Base-by-base conservation (phyloP, 2,797 vertebrate species). In the Yasuhikotakia modesta region DNA sequence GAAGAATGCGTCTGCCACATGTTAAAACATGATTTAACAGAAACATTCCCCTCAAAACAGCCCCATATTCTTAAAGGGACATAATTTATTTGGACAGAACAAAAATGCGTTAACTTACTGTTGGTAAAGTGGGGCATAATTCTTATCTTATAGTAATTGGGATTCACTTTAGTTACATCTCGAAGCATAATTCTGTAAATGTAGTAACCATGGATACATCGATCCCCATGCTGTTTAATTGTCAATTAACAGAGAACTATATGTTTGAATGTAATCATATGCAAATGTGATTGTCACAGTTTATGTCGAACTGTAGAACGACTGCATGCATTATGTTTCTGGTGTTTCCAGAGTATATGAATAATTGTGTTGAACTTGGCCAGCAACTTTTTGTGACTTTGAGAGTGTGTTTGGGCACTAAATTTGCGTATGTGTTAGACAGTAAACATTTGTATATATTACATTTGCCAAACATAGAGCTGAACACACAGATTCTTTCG, bases 1-100 rank as follows among this genome's bases (percentile, higher is more conserved):
- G 82, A 84, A 79, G 79, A 74, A 83, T 83, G 80, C 16, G 79
- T 84, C 79, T 83, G 63, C 79, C 52, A 80, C 12, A 72, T 83
- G 82, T 86, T 86, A 83, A 85, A 81, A 83, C 75, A 78, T 82
- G 82, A 85, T 85, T 85, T 82, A 83, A 84, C 76, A 77, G 76
- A 83, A 86, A 81, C 35, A 70, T 77, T 73, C 53, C 70, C 69
- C 55, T 70, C 74, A 70, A 72, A 79, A 81, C 66, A 81, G 72
- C 72, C 72, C 45, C 73, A 67, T 61, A 72, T 61, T 80, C 75
- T 78, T 55, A 80, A 76, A 68, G 79, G 78, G 74, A 57, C 10
- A 63, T 81, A 57, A 83, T 84, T 84, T 78, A 84, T 82, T 82
- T 52, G 72, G 73, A 78, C 66, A 32, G 69, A 80, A 60, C 73